These are phyloP conservation scores for Physella acuta DNA, from an alignment of 1,140 invertebrate genomes.

Conservation along the genomic window DNA sequence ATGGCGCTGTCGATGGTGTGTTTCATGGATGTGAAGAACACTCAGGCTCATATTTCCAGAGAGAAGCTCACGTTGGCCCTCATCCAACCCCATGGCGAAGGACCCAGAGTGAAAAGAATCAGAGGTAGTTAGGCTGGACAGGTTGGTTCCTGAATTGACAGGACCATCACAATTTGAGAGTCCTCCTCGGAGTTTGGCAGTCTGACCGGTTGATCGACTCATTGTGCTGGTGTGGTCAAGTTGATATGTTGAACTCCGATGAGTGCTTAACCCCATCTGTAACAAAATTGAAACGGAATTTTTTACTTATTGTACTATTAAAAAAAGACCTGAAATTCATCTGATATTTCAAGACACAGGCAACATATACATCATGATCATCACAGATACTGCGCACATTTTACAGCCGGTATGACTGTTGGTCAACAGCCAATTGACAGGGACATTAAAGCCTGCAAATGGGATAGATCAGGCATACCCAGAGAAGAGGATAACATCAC, in stretches of 20 bases:
- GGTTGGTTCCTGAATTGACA: not conserved
- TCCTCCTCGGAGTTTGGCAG: conserved; percentile 16
- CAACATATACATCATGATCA: too few species aligned
- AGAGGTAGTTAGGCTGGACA: conserved; percentile 5
- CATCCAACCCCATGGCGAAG: conserved; percentile 9
- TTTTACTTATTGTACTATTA: too few species aligned
- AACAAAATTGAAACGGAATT: too few species aligned
- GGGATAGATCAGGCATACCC: too few species aligned
- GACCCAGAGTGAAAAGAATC: conserved; percentile 17
- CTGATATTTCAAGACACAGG: too few species aligned
- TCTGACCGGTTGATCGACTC: not conserved
- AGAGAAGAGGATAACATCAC: too few species aligned
- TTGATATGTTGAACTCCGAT: conserved; percentile 7
- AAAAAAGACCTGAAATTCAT: too few species aligned
- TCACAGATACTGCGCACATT: too few species aligned
- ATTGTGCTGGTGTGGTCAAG: not conserved
- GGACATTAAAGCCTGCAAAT: too few species aligned
- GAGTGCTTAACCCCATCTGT: conserved; percentile 6
- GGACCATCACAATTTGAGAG: conserved; percentile 15
- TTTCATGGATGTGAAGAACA: conserved; percentile 21
- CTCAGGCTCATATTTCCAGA: conserved; percentile 24
- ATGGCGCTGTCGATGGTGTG: conserved; percentile 13
- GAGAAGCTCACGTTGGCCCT: conserved; percentile 21
- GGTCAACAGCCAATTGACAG: too few species aligned
- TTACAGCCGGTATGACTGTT: too few species aligned